Evolutionary conservation across 2,797 vertebrate species (phyloP).

Genomic region (Pseudotriccus pelzelni): DNA sequence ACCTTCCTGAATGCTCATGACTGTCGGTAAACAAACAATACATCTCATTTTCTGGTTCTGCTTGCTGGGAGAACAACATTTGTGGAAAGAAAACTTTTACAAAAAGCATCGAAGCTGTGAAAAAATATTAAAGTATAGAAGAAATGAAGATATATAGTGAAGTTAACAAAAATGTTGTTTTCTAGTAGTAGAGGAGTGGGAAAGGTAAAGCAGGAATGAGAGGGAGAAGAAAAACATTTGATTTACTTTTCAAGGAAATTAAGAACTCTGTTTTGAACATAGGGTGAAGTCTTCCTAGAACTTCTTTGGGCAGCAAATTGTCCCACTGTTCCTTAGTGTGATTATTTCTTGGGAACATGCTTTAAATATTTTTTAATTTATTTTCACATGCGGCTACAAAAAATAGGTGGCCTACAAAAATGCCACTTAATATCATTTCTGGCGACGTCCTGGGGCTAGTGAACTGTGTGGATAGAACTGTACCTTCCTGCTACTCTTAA

Average conservation of each 20-base stretch:
- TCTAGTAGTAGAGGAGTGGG: neutral
- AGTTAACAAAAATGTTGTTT: neutral
- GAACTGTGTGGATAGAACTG: neutral
- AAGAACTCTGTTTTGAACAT: neutral
- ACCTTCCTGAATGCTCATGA: neutral
- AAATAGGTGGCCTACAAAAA: neutral
- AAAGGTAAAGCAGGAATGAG: neutral
- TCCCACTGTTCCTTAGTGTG: neutral
- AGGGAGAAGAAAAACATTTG: neutral
- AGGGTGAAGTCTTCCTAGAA: neutral
- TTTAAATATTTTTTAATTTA: neutral
- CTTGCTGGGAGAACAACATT: neutral
- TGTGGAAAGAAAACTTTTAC: neutral
- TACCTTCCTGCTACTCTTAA: neutral
- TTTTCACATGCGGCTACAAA: neutral
- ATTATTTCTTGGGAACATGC: neutral
- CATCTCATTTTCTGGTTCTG: neutral
- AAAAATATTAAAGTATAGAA: neutral
- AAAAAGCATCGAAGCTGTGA: neutral
- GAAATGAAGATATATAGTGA: neutral
- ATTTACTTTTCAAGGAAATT: neutral
- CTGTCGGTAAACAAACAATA: neutral
- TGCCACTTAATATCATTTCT: neutral
- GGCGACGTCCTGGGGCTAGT: rapidly evolving
- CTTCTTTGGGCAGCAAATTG: neutral